Percentiles rank a stretch among this genome's conserved stretches.
These are phyloP conservation scores for Poecilobothrus nobilitatus DNA, from an alignment of 2,888 invertebrate species.

Conservation along the genomic window DNA sequence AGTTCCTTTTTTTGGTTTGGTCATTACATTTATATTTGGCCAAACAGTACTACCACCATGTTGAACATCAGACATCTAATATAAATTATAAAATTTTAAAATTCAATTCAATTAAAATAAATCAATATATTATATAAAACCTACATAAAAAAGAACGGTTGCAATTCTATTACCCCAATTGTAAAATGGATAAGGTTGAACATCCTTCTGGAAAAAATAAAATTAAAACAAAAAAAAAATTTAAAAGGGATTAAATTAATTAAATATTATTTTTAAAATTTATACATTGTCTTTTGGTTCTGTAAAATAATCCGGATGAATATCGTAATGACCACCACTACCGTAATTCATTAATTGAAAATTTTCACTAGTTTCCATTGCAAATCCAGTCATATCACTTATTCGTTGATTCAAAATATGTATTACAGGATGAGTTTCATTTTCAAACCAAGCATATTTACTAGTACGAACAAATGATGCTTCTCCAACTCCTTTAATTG, in stretches of 20 bases:
- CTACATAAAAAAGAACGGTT: conserved; percentile 41
- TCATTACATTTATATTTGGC: conserved; percentile 73
- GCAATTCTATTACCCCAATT: conserved; percentile 37
- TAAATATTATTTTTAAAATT: no score
- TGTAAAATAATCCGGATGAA: conserved; percentile 36
- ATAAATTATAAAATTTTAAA: neutral
- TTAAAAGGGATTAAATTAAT: no score
- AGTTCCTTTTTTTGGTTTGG: conserved; percentile 41
- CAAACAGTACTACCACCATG: conserved; percentile 99
- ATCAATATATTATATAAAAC: conserved; percentile 14
- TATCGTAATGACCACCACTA: conserved; percentile 36
- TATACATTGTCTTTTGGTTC: conserved; percentile 14
- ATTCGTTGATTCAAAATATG: conserved; percentile 30
- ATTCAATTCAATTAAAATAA: no score
- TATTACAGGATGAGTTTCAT: conserved; percentile 25
- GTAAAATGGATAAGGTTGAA: neutral
- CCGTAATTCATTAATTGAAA: conserved; percentile 40
- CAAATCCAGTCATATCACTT: conserved; percentile 34
- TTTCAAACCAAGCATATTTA: conserved; percentile 34
- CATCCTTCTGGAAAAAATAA: no score
- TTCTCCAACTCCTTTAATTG: conserved; percentile 15
- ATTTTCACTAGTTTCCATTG: conserved; percentile 30
- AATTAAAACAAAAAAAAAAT: no score
- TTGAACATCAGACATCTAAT: conserved; percentile 86
- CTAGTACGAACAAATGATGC: conserved; percentile 32